These are phyloP conservation scores for Penaeus japonicus DNA, from an alignment of 1,140 invertebrate genomes.

Conservation along the genomic window DNA sequence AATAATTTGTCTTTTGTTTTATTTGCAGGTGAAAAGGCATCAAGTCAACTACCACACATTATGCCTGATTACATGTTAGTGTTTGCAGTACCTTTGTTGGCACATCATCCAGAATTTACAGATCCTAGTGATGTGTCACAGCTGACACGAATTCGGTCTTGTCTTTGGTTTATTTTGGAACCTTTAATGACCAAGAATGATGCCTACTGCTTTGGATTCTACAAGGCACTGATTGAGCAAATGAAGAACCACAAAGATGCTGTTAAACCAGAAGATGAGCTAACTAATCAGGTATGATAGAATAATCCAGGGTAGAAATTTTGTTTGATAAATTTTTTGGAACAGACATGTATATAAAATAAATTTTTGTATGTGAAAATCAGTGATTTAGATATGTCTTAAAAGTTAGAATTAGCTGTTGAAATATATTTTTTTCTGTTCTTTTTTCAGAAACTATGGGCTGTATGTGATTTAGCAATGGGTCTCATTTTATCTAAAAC, in stretches of 20 bases:
- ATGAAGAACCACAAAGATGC: conserved; percentile 93
- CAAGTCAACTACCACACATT: conserved; percentile 82
- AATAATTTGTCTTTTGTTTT: not conserved
- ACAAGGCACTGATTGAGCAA: conserved; percentile 89
- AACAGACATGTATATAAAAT: not conserved
- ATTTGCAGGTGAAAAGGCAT: conserved; percentile 71
- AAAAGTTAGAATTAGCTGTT: not conserved
- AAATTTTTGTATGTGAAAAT: too few species aligned
- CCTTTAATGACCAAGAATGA: conserved; percentile 92
- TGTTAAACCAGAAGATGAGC: conserved; percentile 80
- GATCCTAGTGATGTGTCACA: conserved; percentile 68
- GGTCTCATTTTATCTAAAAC: conserved; percentile 86
- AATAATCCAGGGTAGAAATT: conserved; percentile 57
- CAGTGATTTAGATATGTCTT: too few species aligned
- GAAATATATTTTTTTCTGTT: not conserved
- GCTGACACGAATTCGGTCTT: conserved; percentile 74
- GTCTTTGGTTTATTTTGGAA: conserved; percentile 93
- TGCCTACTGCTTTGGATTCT: conserved; percentile 94
- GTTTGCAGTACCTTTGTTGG: conserved; percentile 90
- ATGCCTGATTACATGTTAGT: conserved; percentile 96
- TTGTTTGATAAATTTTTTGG: not conserved
- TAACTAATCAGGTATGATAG: conserved; percentile 78
- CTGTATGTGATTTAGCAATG: conserved; percentile 92
- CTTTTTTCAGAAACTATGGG: conserved; percentile 87
- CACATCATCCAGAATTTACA: conserved; percentile 87